These are phyloP conservation scores for Thereuonema tuberculata DNA, from an alignment of 1,140 invertebrate genomes.

Conservation along the genomic window DNA sequence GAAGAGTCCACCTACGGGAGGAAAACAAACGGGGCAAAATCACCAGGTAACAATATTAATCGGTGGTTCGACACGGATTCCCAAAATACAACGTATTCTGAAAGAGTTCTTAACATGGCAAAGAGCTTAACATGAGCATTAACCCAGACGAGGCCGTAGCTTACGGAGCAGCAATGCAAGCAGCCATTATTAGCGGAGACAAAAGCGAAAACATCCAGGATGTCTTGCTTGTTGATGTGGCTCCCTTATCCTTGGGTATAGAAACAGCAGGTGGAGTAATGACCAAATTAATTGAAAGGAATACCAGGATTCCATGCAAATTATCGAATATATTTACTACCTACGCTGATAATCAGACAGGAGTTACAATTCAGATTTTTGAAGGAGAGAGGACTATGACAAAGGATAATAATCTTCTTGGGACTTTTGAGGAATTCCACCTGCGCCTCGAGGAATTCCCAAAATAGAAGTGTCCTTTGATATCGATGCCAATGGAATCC, in stretches of 20 bases:
- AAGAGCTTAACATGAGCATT: conserved; percentile 19
- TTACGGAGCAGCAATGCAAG: conserved; percentile 33
- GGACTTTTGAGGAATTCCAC: conserved; percentile 44
- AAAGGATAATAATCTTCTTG: conserved; percentile 41
- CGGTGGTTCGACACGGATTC: conserved; percentile 23
- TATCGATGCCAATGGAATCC: no score
- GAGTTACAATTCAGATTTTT: conserved; percentile 34
- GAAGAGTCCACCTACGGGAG: no score
- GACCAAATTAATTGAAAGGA: neutral
- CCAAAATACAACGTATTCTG: conserved; percentile 19
- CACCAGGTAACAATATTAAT: no score
- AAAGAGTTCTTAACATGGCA: conserved; percentile 19
- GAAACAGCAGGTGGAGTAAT: no score
- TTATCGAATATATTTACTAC: no score
- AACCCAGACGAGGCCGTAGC: conserved; percentile 37
- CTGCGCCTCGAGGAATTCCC: conserved; percentile 40
- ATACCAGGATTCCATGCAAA: no score
- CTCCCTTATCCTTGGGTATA: conserved; percentile 3
- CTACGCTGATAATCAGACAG: conserved; percentile 40
- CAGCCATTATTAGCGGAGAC: no score
- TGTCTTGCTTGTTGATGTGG: conserved; percentile 1
- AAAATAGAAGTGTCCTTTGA: conserved; percentile 40
- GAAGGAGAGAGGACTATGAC: conserved; percentile 43
- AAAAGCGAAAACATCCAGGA: neutral
- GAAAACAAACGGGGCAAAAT: no score